These are phyloP conservation scores for Pararge aegeria DNA, from an alignment of 1,140 invertebrate genomes.

Conservation along the genomic window DNA sequence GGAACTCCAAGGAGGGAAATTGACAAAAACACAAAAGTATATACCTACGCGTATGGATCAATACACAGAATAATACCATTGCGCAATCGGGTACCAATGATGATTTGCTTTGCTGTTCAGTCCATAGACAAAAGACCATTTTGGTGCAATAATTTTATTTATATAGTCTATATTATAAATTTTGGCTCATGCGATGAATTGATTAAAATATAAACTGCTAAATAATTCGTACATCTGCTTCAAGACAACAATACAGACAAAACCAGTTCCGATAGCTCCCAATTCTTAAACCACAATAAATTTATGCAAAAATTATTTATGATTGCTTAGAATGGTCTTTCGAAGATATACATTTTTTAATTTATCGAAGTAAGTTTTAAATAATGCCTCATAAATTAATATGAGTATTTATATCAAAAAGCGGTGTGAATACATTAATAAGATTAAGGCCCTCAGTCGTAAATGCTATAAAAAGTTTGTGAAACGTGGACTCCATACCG, in stretches of 20 bases:
- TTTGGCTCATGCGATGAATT: background rate
- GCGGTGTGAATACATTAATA: background rate
- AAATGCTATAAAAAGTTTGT: background rate
- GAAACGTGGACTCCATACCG: background rate
- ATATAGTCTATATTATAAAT: no score
- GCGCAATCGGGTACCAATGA: no score
- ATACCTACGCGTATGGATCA: no score
- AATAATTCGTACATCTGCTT: background rate
- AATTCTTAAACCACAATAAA: constrained; percentile 12
- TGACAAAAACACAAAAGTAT: no score
- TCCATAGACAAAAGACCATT: no score
- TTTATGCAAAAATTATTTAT: constrained; percentile 19
- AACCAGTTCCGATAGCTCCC: background rate
- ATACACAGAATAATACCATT: no score
- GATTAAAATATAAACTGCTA: background rate
- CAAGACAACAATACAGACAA: background rate
- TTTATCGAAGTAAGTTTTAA: constrained; percentile 4
- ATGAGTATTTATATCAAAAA: background rate
- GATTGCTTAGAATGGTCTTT: constrained; percentile 5
- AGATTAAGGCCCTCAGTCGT: background rate
- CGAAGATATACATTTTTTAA: constrained; percentile 7
- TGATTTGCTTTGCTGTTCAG: no score
- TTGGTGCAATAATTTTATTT: no score
- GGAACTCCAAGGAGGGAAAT: no score
- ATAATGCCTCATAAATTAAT: constrained; percentile 7